Base-by-base conservation (phyloP, 1,140 invertebrate species). In the Capitella teleta region DNA sequence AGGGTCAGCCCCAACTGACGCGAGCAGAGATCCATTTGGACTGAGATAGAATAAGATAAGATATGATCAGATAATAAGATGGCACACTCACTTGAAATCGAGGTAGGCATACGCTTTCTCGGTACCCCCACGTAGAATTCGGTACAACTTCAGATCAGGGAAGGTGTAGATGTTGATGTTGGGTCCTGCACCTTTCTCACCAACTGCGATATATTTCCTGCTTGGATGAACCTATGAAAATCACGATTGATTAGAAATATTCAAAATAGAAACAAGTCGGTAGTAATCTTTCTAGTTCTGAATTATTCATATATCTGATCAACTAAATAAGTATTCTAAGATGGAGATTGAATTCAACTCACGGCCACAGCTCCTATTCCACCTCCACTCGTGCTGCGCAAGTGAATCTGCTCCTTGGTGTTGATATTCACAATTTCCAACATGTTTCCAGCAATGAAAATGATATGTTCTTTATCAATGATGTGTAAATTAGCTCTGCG, bases 131-230 rank as follows among this genome's bases (percentile, higher is more conserved):
- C 78, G 70, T 25, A 91, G 71, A 32, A 85, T 79, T 5, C 80
- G 77, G 32, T 85, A 74, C 5, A 87, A 78, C 49, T 83, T 74
- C 64, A 88, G 75, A 37, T 76, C 77, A 0, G 87, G 86, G 81
- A 83, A 91, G 45, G 82, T 79, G 62, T 88, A 91, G 24, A 92
- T 79, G 21, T 86, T 79, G 54, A 92, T 84, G 24, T 82, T 73
- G 0, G 88, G 86, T 28, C 72, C 58, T 12, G 53, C 32, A n/a
- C 79, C 79, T 61, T 81, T 80, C 57, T 84, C 80, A 12, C 79
- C 85, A n/a, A 91, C 78, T 12, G 86, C 86, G 60, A 91, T 80
- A 52, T 85, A 82, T 49, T 79, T 76, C 52, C 71, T 70, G 37
- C 64, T 73, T 51, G 84, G 81, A 75, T 87, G 78, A 47, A 69